These are phyloP conservation scores for Osmerus eperlanus DNA, from an alignment of 2,113 vertebrate genomes.

Conservation along the genomic window DNA sequence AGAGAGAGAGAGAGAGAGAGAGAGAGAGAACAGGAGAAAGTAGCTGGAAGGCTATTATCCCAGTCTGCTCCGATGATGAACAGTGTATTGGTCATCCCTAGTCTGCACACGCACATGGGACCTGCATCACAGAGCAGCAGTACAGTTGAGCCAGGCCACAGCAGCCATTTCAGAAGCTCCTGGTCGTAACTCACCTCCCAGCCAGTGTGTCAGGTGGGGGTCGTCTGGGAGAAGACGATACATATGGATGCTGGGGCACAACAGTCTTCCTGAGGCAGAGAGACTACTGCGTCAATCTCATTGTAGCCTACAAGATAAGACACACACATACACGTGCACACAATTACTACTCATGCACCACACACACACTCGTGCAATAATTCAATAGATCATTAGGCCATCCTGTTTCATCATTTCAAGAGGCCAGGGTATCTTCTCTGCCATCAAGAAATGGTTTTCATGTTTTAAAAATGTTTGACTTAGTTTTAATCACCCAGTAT, in stretches of 20 bases:
- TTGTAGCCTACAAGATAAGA: constrained; percentile 9
- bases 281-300: neutral
- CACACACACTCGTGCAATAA: neutral
- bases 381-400: too few relatives aligned
- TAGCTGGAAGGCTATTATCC: constrained; percentile 16
- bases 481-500: too few relatives aligned
- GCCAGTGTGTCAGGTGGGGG: constrained; percentile 10
- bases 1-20: neutral
- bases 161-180: constrained; percentile 15
- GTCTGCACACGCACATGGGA: constrained; percentile 29
- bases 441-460: too few relatives aligned
- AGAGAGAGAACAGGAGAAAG: constrained; percentile 1
- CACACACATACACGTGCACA: neutral
- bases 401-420: too few relatives aligned
- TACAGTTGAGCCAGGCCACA: constrained; percentile 3
- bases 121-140: constrained; percentile 18
- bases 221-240: constrained; percentile 18
- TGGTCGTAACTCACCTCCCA: constrained; percentile 25
- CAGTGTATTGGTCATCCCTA: constrained; percentile 26
- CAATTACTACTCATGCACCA: neutral
- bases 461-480: too few relatives aligned
- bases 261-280: constrained; percentile 12
- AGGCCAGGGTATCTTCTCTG: too few relatives aligned
- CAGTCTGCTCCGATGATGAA: constrained; percentile 23
- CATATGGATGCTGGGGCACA: constrained; percentile 3